Evolutionary conservation across 2,888 invertebrate genomes (phyloP).

Genomic region (Hoplodrina blanda): DNA sequence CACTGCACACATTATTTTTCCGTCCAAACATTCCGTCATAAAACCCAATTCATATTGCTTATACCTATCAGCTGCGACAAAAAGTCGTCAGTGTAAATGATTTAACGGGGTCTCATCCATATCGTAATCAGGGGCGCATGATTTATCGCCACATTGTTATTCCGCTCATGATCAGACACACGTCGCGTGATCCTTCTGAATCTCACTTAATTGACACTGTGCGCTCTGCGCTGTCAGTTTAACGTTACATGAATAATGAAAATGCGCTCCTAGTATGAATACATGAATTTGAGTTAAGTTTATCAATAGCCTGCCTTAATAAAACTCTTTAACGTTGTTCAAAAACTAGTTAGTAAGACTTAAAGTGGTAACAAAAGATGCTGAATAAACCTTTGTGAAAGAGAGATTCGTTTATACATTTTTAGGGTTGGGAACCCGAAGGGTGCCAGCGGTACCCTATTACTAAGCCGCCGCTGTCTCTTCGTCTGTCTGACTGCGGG

Average conservation of each 20-base stretch:
- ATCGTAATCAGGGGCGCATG: conserved; percentile 54
- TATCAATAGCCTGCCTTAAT: too few species aligned
- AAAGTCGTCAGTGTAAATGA: conserved; percentile 62
- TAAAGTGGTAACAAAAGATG: too few species aligned
- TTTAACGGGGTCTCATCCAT: conserved; percentile 65
- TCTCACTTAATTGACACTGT: conserved; percentile 65
- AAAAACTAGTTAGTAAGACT: too few species aligned
- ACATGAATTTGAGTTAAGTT: not conserved
- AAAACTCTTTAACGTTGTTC: too few species aligned
- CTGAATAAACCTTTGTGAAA: too few species aligned
- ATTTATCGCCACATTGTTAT: conserved; percentile 68
- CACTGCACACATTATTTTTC: not conserved
- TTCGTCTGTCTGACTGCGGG: too few species aligned
- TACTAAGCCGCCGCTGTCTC: too few species aligned
- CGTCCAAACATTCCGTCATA: not conserved
- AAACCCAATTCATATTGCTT: conserved; percentile 27
- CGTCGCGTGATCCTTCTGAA: conserved; percentile 51
- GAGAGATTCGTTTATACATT: too few species aligned
- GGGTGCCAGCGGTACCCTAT: too few species aligned
- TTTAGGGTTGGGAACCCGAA: too few species aligned
- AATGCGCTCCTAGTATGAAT: not conserved
- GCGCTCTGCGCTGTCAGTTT: conserved; percentile 57
- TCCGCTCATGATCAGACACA: conserved; percentile 71
- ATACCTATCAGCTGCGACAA: conserved; percentile 31
- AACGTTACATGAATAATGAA: conserved; percentile 31